Conservation (phyloP, 2,113 vertebrate species). For the Fulica atra region DNA sequence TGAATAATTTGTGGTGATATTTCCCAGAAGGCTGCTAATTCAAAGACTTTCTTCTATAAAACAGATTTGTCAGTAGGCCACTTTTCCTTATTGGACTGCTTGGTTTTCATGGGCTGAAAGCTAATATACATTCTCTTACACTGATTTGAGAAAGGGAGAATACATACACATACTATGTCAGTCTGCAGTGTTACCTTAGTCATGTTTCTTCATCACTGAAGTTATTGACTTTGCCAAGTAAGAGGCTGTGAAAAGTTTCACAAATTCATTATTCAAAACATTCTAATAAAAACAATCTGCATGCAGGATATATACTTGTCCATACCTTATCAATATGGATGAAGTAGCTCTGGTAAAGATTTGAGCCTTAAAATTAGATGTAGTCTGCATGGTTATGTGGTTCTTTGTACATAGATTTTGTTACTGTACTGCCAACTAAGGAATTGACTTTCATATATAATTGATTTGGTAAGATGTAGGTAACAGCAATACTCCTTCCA, state of each 20-base stretch:
- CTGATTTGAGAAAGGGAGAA: neutral
- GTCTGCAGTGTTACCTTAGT: neutral
- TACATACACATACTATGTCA: neutral
- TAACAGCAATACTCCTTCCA: neutral
- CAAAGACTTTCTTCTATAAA: neutral
- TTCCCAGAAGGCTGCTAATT: constrained; percentile 20
- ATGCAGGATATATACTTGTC: neutral
- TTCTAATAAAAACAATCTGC: neutral
- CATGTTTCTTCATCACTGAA: neutral
- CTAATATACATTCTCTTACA: neutral
- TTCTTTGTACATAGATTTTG: neutral
- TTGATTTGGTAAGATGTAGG: neutral
- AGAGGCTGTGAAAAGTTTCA: neutral
- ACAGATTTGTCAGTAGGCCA: neutral
- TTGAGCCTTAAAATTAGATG: neutral
- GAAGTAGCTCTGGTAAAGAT: neutral
- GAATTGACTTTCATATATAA: neutral
- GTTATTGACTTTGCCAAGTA: neutral
- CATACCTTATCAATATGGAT: neutral
- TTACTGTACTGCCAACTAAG: neutral
- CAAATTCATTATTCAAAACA: neutral
- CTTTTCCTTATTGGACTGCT: neutral
- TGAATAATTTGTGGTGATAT: neutral
- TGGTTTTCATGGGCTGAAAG: neutral
- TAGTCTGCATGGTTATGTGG: neutral